Percentiles rank a stretch among this genome's conserved stretches.
phyloP scores from a whole-genome alignment of 2,797 vertebrate genomes.

The Fratercula arctica region DNA sequence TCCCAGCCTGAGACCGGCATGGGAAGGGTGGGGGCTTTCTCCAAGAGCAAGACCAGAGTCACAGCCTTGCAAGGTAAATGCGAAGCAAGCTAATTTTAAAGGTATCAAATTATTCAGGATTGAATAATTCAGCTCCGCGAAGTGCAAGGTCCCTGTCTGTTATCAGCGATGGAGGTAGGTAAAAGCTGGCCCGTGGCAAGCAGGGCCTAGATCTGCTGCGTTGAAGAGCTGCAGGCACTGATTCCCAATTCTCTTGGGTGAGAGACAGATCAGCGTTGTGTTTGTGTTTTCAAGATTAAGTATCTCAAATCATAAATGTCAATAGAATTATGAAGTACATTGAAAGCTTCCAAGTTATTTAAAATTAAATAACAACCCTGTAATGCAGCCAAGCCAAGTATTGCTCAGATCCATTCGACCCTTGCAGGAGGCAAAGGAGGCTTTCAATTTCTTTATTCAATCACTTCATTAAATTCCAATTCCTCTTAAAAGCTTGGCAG shows the following conservation, averaged over 20 bases:
- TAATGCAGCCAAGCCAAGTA: slow-evolving; percentile 24
- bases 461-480: slow-evolving; percentile 62
- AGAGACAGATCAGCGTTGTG: not conserved
- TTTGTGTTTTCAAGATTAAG: slow-evolving; percentile 53
- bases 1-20: rapidly evolving
- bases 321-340: slow-evolving; percentile 56
- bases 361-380: slow-evolving; percentile 60
- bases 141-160: not conserved
- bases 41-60: not conserved
- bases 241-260: not conserved
- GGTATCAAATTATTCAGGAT: not conserved
- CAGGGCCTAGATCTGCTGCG: not conserved
- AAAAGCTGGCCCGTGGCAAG: not conserved
- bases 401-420: slow-evolving; percentile 4
- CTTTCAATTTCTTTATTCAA: slow-evolving; percentile 62
- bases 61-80: not conserved
- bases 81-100: not conserved
- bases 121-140: not conserved
- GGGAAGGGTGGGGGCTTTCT: not conserved
- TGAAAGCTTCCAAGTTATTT: slow-evolving; percentile 60
- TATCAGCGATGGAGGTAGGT: not conserved
- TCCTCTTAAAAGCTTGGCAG: slow-evolving; percentile 48
- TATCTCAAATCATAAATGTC: slow-evolving; percentile 61
- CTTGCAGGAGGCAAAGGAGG: slow-evolving; percentile 41
- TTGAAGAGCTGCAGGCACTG: not conserved